phyloP scores from a whole-genome alignment of 1,140 invertebrate genomes.

The Leptinotarsa lineolata region DNA sequence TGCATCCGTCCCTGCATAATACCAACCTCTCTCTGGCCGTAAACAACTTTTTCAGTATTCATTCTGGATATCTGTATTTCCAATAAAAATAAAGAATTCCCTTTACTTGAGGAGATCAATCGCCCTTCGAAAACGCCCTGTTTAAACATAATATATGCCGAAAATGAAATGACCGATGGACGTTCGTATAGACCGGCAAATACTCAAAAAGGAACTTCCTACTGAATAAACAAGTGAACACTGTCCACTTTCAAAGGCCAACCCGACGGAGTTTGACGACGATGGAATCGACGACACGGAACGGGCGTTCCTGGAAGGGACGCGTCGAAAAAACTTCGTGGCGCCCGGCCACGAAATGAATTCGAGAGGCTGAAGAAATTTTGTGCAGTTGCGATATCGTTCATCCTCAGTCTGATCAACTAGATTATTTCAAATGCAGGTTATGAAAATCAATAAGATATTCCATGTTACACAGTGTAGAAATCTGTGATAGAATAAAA shows the following conservation, averaged over 20 bases:
- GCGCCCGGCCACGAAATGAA: not conserved
- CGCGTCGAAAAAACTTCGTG: not conserved
- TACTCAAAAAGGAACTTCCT: not conserved
- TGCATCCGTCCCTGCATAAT: too few relatives aligned
- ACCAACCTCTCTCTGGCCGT: too few relatives aligned
- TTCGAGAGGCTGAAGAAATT: too few relatives aligned
- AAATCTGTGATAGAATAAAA: too few relatives aligned
- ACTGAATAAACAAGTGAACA: not conserved
- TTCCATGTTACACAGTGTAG: too few relatives aligned
- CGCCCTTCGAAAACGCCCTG: not conserved
- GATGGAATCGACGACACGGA: not conserved
- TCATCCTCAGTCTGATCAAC: too few relatives aligned
- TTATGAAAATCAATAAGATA: too few relatives aligned
- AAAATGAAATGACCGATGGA: not conserved
- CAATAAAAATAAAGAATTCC: not conserved
- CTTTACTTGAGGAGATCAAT: not conserved
- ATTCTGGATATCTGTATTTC: not conserved
- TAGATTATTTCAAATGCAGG: too few relatives aligned
- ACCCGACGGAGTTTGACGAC: not conserved
- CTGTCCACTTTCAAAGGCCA: not conserved
- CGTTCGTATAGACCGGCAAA: not conserved
- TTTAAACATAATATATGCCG: slow-evolving; percentile 1
- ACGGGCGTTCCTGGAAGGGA: not conserved
- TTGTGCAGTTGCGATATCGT: too few relatives aligned
- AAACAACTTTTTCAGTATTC: too few relatives aligned